Evolutionary conservation across 2,888 invertebrate species (phyloP), one percentile per base, ranked within the genome.

Genomic region (Dascillus cervinus): DNA sequence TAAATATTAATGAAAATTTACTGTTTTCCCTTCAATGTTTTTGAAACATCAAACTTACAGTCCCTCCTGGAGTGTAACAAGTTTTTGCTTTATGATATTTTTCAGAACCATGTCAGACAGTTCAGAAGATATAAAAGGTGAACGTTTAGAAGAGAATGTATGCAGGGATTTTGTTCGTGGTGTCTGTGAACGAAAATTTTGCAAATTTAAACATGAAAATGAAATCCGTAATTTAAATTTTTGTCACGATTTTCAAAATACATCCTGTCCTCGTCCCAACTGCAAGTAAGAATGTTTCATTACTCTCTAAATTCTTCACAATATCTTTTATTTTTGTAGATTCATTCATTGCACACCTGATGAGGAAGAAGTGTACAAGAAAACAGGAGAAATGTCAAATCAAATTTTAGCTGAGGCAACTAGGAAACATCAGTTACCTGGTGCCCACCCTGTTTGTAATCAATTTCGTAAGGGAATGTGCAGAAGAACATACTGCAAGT

Each of bases 311-410:
- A n/a, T n/a, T n/a, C n/a, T n/a, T n/a, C n/a, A n/a, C n/a, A n/a
- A n/a, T n/a, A n/a, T n/a, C n/a, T n/a, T n/a, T n/a, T n/a, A n/a
- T 29, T 23, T 8, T 49, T 50, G 25, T 52, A 78, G 78, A 52
- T 86, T 85, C 57, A 70, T 85, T 22, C 87, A 88, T 60, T 84
- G 85, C 52, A 72, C 78, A 1, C 69, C 80, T 10, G 82, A 82
- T 47, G 85, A 86, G 55, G 85, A 84, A 49, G 77, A 79, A 37
- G 81, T 78, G 47, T 87, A 80, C 50, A 73, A 79, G 46, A 69
- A 71, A 27, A 80, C 78, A 6, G 85, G 85, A 1, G 77, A 81
- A 53, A 67, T 88, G 52, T 82, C 85, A 2, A 64, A 66, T 14
- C 72, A 74, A 49, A 70, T 66, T 26, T 41, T 65, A 24, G 60